phyloP scores from a whole-genome alignment of 2,888 invertebrate genomes.

The Cetonia aurata region DNA sequence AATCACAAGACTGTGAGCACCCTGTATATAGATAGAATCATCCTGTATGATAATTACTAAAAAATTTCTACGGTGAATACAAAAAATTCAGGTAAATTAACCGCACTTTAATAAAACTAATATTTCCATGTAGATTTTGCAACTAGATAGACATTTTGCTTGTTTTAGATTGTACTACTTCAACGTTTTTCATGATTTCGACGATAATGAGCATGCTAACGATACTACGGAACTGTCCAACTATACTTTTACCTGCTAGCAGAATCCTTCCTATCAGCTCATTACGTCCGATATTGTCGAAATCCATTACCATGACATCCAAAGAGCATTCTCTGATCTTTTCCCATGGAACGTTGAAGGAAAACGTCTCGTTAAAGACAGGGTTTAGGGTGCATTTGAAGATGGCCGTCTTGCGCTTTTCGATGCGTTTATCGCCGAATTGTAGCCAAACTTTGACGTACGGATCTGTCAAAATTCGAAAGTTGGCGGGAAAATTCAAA shows the following conservation, averaged over 20 bases:
- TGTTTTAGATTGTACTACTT: not conserved
- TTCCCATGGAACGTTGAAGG: constrained; percentile 97
- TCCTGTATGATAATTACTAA: no score
- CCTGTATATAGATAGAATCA: no score
- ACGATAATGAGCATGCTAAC: not conserved
- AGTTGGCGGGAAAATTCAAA: not conserved
- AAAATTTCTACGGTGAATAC: no score
- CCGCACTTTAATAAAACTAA: no score
- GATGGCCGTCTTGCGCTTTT: constrained; percentile 95
- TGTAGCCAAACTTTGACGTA: constrained; percentile 99
- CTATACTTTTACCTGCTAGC: constrained; percentile 79
- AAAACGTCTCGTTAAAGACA: constrained; percentile 95
- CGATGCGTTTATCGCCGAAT: constrained; percentile 93
- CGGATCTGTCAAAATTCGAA: constrained; percentile 77
- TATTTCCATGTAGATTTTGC: no score
- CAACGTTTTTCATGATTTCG: not conserved
- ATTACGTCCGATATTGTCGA: constrained; percentile 95
- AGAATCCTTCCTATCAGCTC: constrained; percentile 94
- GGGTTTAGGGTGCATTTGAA: constrained; percentile 96
- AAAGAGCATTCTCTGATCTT: constrained; percentile 95
- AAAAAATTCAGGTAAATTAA: no score
- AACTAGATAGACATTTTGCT: no score
- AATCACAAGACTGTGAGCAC: no score
- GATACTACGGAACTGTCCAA: constrained; percentile 20
- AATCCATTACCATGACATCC: constrained; percentile 97